Base-by-base conservation (phyloP, 2,888 invertebrate species). In the Sphinx pinastri region DNA sequence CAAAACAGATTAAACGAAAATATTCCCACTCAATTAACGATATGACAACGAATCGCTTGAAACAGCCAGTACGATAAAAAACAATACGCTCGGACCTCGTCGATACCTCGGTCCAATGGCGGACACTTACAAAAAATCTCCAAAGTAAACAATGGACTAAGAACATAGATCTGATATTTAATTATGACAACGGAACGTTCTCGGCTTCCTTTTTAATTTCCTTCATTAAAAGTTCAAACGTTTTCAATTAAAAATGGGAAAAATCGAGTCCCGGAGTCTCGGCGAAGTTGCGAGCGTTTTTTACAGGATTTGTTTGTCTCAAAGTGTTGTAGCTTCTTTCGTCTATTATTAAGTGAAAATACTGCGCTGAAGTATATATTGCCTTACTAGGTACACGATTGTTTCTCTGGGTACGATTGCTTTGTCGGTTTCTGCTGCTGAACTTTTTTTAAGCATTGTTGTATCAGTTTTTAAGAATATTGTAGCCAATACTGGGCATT, bases 161-260 rank as follows among this genome's bases (percentile, higher is more conserved):
- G 57, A 31, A 57, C 54, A 55, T 68, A 68, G 68, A 68, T 47
- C 45, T 47, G 47, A 68, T 57, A 57, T 68, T 68, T 68, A 68
- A 68, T 68, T 68, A 68, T 57, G 57, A 68, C 57, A 25, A 68
- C 55, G 76, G 78, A 75, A 74, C 74, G 75, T 75, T 16, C 47
- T 72, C 69, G 70, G 68, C 77, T 74, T 69, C 71, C 74, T 73
- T 77, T 80, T 84, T 82, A 80, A 81, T 82, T 79, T 72, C 80
- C 83, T 84, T 88, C 86, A 85, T 89, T 88, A 89, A 88, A 89
- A 88, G 84, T 88, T 87, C 74, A 84, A 85, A 79, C 79, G 81
- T 81, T 86, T 87, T 88, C 88, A 88, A 88, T 89, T 88, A 88
- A 88, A 88, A 85, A 81, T 79, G 76, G 75, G 82, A 83, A 76